Percentiles rank a stretch among this genome's conserved stretches.
phyloP scores from a whole-genome alignment of 2,113 vertebrate genomes.

The Pterocles orientalis region DNA sequence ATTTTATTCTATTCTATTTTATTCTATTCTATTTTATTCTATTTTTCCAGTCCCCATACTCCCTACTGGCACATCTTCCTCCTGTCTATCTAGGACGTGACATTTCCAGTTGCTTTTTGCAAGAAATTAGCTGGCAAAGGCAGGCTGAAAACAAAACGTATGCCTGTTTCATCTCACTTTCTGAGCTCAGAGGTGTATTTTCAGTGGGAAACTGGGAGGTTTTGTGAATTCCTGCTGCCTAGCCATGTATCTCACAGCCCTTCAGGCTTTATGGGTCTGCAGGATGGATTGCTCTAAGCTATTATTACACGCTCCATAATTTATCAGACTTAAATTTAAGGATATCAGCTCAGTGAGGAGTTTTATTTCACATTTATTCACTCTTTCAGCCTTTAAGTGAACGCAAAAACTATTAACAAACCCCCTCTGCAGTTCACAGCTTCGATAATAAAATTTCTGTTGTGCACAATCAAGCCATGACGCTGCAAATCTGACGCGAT shows the following conservation, averaged over 20 bases:
- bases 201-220: background rate
- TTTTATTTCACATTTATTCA: constrained; percentile 30
- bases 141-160: background rate
- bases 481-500: background rate
- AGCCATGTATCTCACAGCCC: background rate
- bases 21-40: no score
- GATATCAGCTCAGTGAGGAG: background rate
- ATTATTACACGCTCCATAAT: background rate
- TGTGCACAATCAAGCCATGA: background rate
- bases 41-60: background rate
- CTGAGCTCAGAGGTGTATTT: background rate
- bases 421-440: background rate
- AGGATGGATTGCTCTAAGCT: constrained; percentile 1
- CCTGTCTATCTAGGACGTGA: background rate
- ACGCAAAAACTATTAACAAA: background rate
- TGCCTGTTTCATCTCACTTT: background rate
- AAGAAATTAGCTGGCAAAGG: background rate
- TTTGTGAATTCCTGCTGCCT: background rate
- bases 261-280: background rate
- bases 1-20: background rate
- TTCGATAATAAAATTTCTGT: background rate
- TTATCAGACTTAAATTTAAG: constrained; percentile 12
- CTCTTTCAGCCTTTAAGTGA: background rate
- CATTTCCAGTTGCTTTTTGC: background rate
- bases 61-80: background rate